Evolutionary conservation across 2,113 vertebrate genomes (phyloP).

Genomic region (Bagarius yarrelli): DNA sequence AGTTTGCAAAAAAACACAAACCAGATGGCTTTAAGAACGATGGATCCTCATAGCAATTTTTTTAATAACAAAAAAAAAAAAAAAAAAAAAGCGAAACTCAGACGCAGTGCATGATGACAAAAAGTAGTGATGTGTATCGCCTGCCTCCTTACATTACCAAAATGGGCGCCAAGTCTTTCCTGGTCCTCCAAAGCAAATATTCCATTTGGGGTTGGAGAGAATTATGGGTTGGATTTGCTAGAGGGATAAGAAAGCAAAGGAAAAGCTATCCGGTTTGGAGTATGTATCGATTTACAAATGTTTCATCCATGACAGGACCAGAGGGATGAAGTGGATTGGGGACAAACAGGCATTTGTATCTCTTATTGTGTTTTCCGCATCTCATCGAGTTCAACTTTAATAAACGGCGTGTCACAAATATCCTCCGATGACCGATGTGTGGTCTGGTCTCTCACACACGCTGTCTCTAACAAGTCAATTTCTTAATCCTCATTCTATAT

Average conservation of each 20-base stretch:
- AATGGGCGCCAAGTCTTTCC: neutral
- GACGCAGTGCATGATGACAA: constrained; percentile 15
- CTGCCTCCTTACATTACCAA: neutral
- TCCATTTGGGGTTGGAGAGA: neutral
- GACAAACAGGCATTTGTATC: neutral
- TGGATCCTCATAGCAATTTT: neutral
- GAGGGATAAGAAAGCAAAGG: too few relatives aligned
- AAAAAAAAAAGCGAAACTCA: constrained; percentile 7
- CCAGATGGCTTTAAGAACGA: constrained; percentile 15
- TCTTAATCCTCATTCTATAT: neutral
- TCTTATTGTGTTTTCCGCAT: neutral
- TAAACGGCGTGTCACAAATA: neutral
- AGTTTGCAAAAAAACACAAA: constrained; percentile 9
- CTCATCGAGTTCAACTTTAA: constrained; percentile 8
- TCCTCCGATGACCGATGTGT: neutral
- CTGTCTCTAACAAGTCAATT: neutral
- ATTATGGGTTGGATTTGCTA: neutral
- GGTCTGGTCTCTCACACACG: neutral
- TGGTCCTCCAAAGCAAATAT: constrained; percentile 20
- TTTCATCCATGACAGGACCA: neutral
- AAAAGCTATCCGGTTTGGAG: neutral
- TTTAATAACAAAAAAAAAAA: neutral
- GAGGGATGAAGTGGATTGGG: neutral
- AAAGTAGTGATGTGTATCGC: constrained; percentile 9
- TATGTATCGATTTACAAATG: neutral